Percentiles rank a stretch among this genome's conserved stretches.
Evolutionary conservation across 1,140 invertebrate genomes (phyloP).

Genomic region (Drosophila tristis): DNA sequence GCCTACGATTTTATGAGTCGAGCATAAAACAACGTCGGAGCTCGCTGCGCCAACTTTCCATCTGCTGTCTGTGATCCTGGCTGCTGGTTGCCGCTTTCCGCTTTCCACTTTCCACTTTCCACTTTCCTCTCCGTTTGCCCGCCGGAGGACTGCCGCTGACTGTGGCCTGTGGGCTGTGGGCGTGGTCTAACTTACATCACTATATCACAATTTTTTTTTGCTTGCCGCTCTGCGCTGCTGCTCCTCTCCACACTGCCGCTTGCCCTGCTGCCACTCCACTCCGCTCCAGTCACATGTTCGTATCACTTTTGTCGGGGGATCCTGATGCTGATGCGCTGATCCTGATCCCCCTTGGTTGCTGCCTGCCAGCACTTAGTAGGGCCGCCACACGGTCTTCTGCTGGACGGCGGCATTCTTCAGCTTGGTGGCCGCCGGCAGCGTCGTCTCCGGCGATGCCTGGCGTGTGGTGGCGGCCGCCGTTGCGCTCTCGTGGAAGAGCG

Average conservation of each 20-base stretch:
- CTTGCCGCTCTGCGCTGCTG: slow-evolving; percentile 68
- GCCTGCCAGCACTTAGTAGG: slow-evolving; percentile 86
- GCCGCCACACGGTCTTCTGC: slow-evolving; percentile 90
- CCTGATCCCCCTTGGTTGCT: no score
- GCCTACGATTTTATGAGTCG: slow-evolving; percentile 78
- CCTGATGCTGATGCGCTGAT: neutral
- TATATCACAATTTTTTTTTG: slow-evolving; percentile 79
- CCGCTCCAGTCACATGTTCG: neutral
- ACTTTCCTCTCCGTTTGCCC: slow-evolving; percentile 57
- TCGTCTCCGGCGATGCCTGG: slow-evolving; percentile 85
- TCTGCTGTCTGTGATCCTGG: no score
- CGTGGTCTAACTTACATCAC: slow-evolving; percentile 68
- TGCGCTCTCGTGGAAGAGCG: slow-evolving; percentile 78
- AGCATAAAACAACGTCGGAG: slow-evolving; percentile 83
- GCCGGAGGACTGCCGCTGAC: slow-evolving; percentile 47
- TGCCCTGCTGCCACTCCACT: no score
- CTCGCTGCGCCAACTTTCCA: slow-evolving; percentile 41
- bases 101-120: neutral
- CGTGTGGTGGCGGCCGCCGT: slow-evolving; percentile 71
- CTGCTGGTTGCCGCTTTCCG: neutral
- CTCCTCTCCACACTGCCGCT: slow-evolving; percentile 7
- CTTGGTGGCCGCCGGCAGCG: slow-evolving; percentile 84
- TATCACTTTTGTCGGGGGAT: slow-evolving; percentile 34
- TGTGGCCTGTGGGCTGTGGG: no score
- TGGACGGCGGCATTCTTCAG: slow-evolving; percentile 85